phyloP scores from a whole-genome alignment of 2,797 vertebrate genomes.

The Micropoecilia bifurca region DNA sequence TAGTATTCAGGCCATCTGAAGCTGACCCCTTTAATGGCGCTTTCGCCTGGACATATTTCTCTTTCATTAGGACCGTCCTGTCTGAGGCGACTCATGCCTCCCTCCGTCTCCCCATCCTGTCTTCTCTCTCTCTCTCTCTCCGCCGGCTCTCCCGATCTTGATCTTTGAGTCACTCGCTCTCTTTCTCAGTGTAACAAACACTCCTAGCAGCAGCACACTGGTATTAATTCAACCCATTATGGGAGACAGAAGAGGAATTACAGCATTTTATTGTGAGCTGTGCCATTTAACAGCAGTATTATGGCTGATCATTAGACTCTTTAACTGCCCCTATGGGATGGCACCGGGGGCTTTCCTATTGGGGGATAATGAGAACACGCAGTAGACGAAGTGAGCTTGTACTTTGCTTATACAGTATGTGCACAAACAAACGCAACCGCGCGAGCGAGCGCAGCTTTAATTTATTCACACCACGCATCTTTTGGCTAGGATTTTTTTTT shows the following conservation, averaged over 20 bases:
- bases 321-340: slow-evolving; percentile 75
- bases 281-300: slow-evolving; percentile 81
- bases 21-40: slow-evolving; percentile 60
- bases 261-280: slow-evolving; percentile 77
- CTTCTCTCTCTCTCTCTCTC: slow-evolving; percentile 21
- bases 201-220: slow-evolving; percentile 59
- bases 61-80: slow-evolving; percentile 62
- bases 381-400: slow-evolving; percentile 63
- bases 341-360: slow-evolving; percentile 57
- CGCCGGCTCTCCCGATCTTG: slow-evolving; percentile 23
- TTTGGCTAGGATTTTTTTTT: slow-evolving; percentile 21
- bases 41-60: slow-evolving; percentile 55
- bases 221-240: slow-evolving; percentile 82
- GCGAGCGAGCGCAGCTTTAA: slow-evolving; percentile 37
- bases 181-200: slow-evolving; percentile 57
- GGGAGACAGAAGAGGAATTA: slow-evolving; percentile 81
- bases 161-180: slow-evolving; percentile 38
- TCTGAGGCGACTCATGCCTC: slow-evolving; percentile 25
- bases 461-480: slow-evolving; percentile 45
- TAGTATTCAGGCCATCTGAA: slow-evolving; percentile 39
- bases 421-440: slow-evolving; percentile 43
- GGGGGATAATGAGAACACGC: slow-evolving; percentile 74
- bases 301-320: slow-evolving; percentile 82
- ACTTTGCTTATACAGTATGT: slow-evolving; percentile 42
- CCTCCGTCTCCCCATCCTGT: slow-evolving; percentile 36